These are phyloP conservation scores for Pseudopleuronectes americanus DNA, from an alignment of 2,797 vertebrate species.

Conservation along the genomic window DNA sequence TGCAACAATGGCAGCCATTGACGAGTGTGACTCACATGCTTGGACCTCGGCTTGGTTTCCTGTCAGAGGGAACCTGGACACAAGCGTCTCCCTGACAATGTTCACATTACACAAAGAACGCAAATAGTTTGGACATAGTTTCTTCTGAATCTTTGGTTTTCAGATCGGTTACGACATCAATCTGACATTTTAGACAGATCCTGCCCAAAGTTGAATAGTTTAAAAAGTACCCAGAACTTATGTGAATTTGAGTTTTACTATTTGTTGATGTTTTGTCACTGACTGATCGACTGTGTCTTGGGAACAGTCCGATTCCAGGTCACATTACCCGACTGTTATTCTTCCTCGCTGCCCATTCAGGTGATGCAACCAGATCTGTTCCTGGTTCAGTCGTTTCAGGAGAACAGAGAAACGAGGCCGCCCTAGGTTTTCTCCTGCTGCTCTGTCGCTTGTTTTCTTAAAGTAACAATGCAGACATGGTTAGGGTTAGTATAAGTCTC, in stretches of 20 bases:
- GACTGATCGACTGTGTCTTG: background rate
- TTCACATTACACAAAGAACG: slow-evolving; percentile 11
- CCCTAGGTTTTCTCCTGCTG: slow-evolving; percentile 44
- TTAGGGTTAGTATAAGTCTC: too few relatives aligned
- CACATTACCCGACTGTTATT: slow-evolving; percentile 43
- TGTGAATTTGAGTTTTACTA: background rate
- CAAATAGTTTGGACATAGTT: background rate
- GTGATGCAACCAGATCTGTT: slow-evolving; percentile 58
- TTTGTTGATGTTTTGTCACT: background rate
- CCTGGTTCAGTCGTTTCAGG: slow-evolving; percentile 44
- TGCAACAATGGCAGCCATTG: slow-evolving; percentile 63
- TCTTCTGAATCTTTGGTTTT: background rate
- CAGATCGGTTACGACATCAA: slow-evolving; percentile 1
- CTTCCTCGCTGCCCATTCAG: slow-evolving; percentile 40
- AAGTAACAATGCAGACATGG: slow-evolving; percentile 3
- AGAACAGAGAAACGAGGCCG: slow-evolving; percentile 32
- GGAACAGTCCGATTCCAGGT: slow-evolving; percentile 42
- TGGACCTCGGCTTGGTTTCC: slow-evolving; percentile 41
- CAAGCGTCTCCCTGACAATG: background rate
- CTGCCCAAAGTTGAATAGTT: too few relatives aligned
- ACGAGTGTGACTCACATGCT: slow-evolving; percentile 48
- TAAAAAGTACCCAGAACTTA: too few relatives aligned
- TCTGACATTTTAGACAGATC: background rate
- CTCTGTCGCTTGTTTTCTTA: slow-evolving; percentile 28
- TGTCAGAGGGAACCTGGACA: slow-evolving; percentile 14